phyloP scores from a whole-genome alignment of 2,113 vertebrate species.

The Phalacrocorax carbo region DNA sequence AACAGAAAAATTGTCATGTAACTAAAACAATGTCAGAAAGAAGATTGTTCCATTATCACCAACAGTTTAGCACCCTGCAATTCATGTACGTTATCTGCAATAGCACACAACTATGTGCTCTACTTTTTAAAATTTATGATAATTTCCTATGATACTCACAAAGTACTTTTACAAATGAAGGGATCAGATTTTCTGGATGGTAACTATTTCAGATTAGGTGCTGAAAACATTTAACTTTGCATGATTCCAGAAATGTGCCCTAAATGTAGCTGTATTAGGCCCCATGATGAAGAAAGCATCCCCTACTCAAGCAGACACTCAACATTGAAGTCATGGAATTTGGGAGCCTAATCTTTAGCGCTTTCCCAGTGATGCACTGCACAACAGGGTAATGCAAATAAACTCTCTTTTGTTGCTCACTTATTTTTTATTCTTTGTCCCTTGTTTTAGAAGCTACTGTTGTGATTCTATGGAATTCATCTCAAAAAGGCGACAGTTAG shows the following conservation, averaged over 20 bases:
- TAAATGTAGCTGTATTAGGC: not conserved
- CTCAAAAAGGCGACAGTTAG: not conserved
- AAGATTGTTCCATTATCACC: not conserved
- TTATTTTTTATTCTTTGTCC: not conserved
- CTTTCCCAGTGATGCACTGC: not conserved
- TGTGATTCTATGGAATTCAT: not conserved
- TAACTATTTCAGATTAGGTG: not conserved
- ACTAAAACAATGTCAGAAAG: not conserved
- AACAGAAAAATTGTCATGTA: not conserved
- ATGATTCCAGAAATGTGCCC: not conserved
- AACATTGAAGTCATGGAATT: not conserved
- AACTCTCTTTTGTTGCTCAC: not conserved
- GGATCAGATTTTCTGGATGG: not conserved
- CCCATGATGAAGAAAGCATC: not conserved
- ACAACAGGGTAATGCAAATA: not conserved
- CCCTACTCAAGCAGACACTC: not conserved
- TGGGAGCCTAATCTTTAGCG: not conserved
- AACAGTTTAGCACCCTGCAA: not conserved
- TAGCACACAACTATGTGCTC: not conserved
- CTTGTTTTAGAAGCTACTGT: not conserved
- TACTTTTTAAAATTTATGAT: not conserved
- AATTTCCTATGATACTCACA: not conserved
- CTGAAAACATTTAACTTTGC: not conserved
- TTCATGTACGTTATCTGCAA: not conserved
- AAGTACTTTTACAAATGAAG: not conserved